Evolutionary conservation across 2,113 vertebrate genomes (phyloP).

Genomic region (Dendropsophus ebraccatus): DNA sequence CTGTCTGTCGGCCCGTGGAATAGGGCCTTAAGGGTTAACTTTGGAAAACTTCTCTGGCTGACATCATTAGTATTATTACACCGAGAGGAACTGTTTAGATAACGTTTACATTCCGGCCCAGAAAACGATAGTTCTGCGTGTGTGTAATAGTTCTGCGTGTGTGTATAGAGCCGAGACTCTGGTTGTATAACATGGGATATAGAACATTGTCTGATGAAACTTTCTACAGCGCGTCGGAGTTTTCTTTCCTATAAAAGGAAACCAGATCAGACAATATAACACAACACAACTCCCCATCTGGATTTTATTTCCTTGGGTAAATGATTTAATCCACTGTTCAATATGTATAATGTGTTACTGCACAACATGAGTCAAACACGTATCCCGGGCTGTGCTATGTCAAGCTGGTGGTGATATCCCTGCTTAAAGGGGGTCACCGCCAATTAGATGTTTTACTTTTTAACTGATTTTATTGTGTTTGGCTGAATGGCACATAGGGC

Average conservation of each 20-base stretch:
- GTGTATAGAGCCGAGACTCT: constrained; percentile 21
- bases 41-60: not conserved
- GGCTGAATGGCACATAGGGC: not conserved
- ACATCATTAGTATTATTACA: not conserved
- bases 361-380: constrained; percentile 40
- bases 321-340: constrained; percentile 47
- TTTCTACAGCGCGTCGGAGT: not conserved
- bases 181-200: not conserved
- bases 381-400: not conserved
- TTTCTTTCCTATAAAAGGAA: constrained; percentile 54
- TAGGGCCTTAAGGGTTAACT: too few relatives aligned
- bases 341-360: constrained; percentile 43
- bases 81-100: not conserved
- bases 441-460: not conserved
- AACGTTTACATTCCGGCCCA: not conserved
- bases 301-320: constrained; percentile 56
- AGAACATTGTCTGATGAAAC: too few relatives aligned
- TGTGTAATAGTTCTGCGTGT: not conserved
- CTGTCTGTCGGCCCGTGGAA: too few relatives aligned
- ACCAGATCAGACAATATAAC: constrained; percentile 40
- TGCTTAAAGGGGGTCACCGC: not conserved
- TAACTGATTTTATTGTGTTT: not conserved
- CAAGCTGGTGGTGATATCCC: not conserved
- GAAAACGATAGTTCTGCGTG: not conserved
- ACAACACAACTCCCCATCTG: constrained; percentile 47